phyloP scores from a whole-genome alignment of 2,888 invertebrate species.

The Conchocele bisecta region DNA sequence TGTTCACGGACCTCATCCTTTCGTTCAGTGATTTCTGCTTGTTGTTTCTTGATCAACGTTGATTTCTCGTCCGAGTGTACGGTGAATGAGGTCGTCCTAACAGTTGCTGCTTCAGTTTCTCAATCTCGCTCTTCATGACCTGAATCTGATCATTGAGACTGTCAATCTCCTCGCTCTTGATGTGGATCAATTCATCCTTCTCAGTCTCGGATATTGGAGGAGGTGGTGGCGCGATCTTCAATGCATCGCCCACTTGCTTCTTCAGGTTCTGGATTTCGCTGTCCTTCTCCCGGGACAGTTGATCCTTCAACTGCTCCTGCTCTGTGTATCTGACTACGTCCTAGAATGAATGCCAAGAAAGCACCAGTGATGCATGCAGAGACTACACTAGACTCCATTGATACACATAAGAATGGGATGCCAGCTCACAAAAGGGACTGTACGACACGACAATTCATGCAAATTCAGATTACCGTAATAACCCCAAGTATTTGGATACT shows the following conservation, averaged over 20 bases:
- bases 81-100: too few relatives aligned
- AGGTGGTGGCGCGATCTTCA: constrained; percentile 40
- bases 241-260: constrained; percentile 44
- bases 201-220: constrained; percentile 40
- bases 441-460: too few relatives aligned
- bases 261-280: constrained; percentile 44
- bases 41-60: constrained; percentile 8
- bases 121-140: constrained; percentile 50
- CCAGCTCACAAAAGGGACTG: too few relatives aligned
- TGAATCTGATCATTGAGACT: constrained; percentile 47
- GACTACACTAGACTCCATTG: too few relatives aligned
- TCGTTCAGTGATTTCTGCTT: not conserved
- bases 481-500: too few relatives aligned
- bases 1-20: too few relatives aligned
- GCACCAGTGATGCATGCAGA: too few relatives aligned
- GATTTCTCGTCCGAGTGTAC: constrained; percentile 43
- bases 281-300: constrained; percentile 31
- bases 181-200: constrained; percentile 42
- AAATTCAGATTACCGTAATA: too few relatives aligned
- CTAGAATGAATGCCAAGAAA: too few relatives aligned
- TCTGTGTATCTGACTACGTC: constrained; percentile 40
- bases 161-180: constrained; percentile 29
- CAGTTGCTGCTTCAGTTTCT: constrained; percentile 52
- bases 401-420: too few relatives aligned
- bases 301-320: constrained; percentile 37